A percentile compares a stretch with the other conserved stretches of the same genome.
Conservation (phyloP, 2,113 vertebrate species). For the Lophius piscatorius region DNA sequence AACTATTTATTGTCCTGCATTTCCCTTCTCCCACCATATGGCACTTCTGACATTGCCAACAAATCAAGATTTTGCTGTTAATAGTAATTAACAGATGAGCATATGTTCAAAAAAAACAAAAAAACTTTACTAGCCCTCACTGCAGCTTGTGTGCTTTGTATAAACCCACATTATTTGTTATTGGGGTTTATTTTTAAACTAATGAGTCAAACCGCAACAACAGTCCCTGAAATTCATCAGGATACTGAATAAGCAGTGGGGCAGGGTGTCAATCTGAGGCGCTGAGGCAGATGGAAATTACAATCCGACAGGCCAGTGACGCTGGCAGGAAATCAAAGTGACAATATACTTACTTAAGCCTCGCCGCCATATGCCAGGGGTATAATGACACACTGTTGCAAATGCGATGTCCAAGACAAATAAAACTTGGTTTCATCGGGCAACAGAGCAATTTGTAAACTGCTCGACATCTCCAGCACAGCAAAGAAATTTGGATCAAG, state of each 20-base stretch:
- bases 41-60: slow-evolving; percentile 24
- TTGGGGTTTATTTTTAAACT: slow-evolving; percentile 1
- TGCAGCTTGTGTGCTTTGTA: slow-evolving; percentile 5
- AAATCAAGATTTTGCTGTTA: slow-evolving; percentile 43
- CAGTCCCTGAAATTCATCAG: slow-evolving; percentile 24
- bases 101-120: slow-evolving; percentile 37
- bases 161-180: slow-evolving; percentile 5
- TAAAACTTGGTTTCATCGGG: slow-evolving; percentile 42
- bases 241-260: slow-evolving; percentile 26
- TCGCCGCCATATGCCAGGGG: slow-evolving; percentile 53
- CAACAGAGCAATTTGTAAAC: slow-evolving; percentile 40
- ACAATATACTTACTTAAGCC: slow-evolving; percentile 59
- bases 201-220: slow-evolving; percentile 13
- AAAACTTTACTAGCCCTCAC: slow-evolving; percentile 1
- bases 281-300: slow-evolving; percentile 37
- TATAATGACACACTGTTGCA: slow-evolving; percentile 53
- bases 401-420: slow-evolving; percentile 33
- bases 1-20: slow-evolving; percentile 40
- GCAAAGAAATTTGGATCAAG: background rate
- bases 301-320: slow-evolving; percentile 30
- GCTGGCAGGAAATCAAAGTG: slow-evolving; percentile 60
- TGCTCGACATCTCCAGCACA: slow-evolving; percentile 29
- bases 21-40: slow-evolving; percentile 42
- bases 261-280: slow-evolving; percentile 43
- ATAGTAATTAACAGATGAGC: slow-evolving; percentile 42